Evolutionary conservation across 2,113 vertebrate genomes (phyloP).

Genomic region (Mustela lutreola): DNA sequence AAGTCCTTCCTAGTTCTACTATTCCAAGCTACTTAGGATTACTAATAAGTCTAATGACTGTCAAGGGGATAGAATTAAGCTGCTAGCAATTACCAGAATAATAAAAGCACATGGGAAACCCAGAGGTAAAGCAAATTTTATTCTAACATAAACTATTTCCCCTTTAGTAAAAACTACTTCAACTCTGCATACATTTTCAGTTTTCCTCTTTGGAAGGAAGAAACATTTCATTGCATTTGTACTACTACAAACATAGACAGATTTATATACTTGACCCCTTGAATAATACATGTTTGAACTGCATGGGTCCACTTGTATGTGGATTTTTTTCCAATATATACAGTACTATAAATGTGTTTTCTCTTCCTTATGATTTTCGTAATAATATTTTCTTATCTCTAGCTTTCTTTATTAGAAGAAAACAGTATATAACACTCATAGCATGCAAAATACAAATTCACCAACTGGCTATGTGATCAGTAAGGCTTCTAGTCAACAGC

Average conservation of each 20-base stretch:
- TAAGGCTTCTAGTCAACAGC: neutral
- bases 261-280: neutral
- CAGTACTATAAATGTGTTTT: neutral
- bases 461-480: neutral
- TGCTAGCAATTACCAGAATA: neutral
- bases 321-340: neutral
- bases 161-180: neutral
- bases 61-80: neutral
- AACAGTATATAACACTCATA: neutral
- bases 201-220: constrained; percentile 6
- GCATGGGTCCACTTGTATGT: neutral
- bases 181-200: neutral
- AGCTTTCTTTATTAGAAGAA: neutral
- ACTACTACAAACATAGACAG: neutral
- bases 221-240: neutral
- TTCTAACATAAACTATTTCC: neutral
- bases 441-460: neutral
- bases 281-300: neutral
- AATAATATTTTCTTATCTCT: neutral
- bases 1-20: neutral
- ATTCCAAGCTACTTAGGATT: neutral
- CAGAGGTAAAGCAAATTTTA: neutral
- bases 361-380: neutral
- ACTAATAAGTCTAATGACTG: neutral
- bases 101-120: neutral